Percentiles rank a stretch among this genome's conserved stretches.
Conservation (phyloP, 2,888 invertebrate genomes). For the Malacosoma neustria region DNA sequence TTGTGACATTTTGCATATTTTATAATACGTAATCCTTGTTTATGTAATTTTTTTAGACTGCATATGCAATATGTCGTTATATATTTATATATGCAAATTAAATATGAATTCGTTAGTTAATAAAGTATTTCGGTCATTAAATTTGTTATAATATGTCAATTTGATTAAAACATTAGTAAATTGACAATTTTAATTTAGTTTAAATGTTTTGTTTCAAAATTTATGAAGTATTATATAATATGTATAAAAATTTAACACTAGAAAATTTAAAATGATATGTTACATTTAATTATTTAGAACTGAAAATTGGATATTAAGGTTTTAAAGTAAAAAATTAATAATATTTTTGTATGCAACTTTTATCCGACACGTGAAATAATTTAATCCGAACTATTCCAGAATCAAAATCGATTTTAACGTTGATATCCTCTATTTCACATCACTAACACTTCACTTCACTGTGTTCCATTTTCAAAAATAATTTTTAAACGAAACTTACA, state of each 20-base stretch:
- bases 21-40: not conserved
- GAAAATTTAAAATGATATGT: too few relatives aligned
- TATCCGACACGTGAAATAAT: not conserved
- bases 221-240: too few relatives aligned
- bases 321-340: too few relatives aligned
- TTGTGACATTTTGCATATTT: not conserved
- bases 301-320: too few relatives aligned
- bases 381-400: not conserved
- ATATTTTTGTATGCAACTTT: too few relatives aligned
- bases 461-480: slow-evolving; percentile 38
- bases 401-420: not conserved
- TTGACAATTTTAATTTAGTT: not conserved
- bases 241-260: too few relatives aligned
- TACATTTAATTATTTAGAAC: too few relatives aligned
- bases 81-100: not conserved
- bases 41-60: not conserved
- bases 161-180: not conserved
- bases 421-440: slow-evolving; percentile 12
- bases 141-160: not conserved
- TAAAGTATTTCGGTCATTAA: not conserved
- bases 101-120: not conserved
- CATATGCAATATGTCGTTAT: not conserved
- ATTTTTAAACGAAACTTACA: slow-evolving; percentile 39
- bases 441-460: slow-evolving; percentile 39
- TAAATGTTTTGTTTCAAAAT: not conserved